Evolutionary conservation across 2,113 vertebrate genomes (phyloP), one percentile per base, ranked within the genome.

Genomic region (Chauna torquata): DNA sequence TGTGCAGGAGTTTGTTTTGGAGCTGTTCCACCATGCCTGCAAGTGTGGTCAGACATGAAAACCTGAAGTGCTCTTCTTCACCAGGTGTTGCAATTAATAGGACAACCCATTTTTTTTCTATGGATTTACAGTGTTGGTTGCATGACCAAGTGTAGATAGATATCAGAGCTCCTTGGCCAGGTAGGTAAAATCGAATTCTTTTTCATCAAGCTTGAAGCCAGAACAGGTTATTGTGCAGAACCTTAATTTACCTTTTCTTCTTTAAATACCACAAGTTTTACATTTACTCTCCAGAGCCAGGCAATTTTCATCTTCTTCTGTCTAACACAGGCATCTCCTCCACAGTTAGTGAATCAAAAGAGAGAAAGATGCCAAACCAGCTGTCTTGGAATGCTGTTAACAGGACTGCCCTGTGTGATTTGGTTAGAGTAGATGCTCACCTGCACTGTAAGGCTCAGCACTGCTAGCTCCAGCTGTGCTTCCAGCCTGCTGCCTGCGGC

Each of bases 361-460:
- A n/a, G 30, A 17, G 16, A 28, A 72, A 13, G 65, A 13, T 47
- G 72, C 72, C 34, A 77, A 78, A 65, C 25, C 49, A 71, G 49
- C 32, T 49, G 49, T 12, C 49, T 82, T 59, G 44, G 34, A 49
- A 65, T 72, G 57, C 50, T 71, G 30, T 19, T 55, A 49, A 61
- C 6, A 68, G 42, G 30, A 30, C 30, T 55, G 30, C 30, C 30
- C 25, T 2, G 2, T 42, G 28, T 62, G 42, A 44, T 23, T 20
- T 24, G 7, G 11, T 83, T 42, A 1, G 4, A 11, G 65, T n/a
- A 42, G 40, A 9, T 9, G 30, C 32, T 89, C 0, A 3, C 16
- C 16, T 30, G 9, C 27, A 4, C 55, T 4, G 9, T 1, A 6
- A 50, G 49, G 22, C 18, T 82, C 2, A 0, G 45, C 40, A 9